Conservation (phyloP, 2,113 vertebrate species). For the Gymnarchus niloticus region DNA sequence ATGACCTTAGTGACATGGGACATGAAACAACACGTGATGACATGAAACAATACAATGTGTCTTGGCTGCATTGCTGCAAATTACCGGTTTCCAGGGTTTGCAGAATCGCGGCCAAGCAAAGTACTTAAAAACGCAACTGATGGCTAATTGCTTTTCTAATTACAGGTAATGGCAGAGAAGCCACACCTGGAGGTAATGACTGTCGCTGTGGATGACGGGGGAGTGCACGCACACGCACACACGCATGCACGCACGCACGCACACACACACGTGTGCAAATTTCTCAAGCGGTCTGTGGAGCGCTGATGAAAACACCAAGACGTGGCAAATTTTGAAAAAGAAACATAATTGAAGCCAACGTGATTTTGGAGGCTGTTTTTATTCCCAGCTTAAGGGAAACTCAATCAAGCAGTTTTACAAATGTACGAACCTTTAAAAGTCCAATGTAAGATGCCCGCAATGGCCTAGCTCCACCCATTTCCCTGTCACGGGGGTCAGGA, state of each 20-base stretch:
- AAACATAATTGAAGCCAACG: not conserved
- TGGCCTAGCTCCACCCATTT: not conserved
- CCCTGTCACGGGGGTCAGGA: no score
- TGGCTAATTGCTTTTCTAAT: not conserved
- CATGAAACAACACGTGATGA: no score
- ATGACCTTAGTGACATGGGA: not conserved
- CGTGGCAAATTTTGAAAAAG: not conserved
- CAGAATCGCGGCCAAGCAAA: not conserved
- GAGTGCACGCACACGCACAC: not conserved
- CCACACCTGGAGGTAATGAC: not conserved
- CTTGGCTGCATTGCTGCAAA: not conserved
- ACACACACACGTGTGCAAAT: not conserved
- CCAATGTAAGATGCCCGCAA: not conserved
- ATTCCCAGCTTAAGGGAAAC: not conserved
- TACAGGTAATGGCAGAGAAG: not conserved
- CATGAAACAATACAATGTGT: not conserved
- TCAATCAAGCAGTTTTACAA: not conserved
- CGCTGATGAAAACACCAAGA: not conserved
- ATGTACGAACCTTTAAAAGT: not conserved
- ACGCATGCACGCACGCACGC: not conserved
- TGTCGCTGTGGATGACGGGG: not conserved
- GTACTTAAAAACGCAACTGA: not conserved
- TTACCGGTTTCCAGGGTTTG: not conserved
- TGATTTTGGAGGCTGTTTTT: not conserved
- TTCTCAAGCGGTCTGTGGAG: not conserved